Evolutionary conservation across 2,888 invertebrate species (phyloP), one percentile per base, ranked within the genome.

Genomic region (Agonopterix arenella): DNA sequence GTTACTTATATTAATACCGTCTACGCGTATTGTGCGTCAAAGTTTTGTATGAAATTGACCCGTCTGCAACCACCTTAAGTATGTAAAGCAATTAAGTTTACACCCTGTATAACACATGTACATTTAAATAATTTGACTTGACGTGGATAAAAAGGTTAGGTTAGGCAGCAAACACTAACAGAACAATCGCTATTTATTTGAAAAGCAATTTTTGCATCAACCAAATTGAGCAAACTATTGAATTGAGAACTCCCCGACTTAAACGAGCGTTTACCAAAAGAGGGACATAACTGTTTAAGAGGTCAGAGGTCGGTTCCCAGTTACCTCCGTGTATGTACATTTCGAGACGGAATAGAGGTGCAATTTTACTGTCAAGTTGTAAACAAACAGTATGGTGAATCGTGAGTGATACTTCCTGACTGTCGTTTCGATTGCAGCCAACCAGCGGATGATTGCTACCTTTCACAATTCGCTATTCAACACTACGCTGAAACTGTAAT

Each of bases 141-240:
- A 7, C 7, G 28, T 5, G 28, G 18, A 1, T 3, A 18, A 4
- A 4, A 18, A 18, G 1, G 18, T 18, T 18, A 18, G n/a, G n/a
- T n/a, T n/a, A 28, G 1, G 28, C 28, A 5, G 5, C 28, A 28
- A 28, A 7, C 28, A 28, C 28, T 28, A 28, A 28, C 28, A 28
- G 58, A 59, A 72, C 65, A 65, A 81, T 83, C 78, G 78, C 83
- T 73, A 75, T 73, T 41, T 75, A 70, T 68, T 73, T 72, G 68
- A 61, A 70, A 76, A 74, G 74, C 75, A 71, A 69, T 69, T 76
- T 59, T 28, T 28, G 28, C 28, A 28, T 7, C 28, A 28, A 28
- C 28, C 28, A 28, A 28, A 28, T 28, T 28, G 28, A 28, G 28
- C 28, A 28, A 28, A 28, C 28, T 28, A 28, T 28, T 28, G 28